Base-by-base conservation (phyloP, 2,888 invertebrate genomes). In the Lydus trimaculatus region DNA sequence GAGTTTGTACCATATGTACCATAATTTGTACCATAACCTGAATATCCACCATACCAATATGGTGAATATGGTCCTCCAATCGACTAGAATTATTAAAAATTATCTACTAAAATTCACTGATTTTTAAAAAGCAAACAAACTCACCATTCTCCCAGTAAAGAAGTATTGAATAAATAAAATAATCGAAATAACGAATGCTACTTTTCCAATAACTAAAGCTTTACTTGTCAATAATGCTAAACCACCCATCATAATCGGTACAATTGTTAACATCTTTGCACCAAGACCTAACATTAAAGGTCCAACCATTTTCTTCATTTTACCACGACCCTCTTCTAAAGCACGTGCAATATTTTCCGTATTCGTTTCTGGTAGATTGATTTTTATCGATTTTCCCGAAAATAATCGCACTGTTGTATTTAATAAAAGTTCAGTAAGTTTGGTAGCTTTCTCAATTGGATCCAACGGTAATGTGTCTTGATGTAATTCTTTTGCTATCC, bases 251-350 rank as follows among this genome's bases (percentile, higher is more conserved):
- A 92, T 84, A 8, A 94, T 83, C 0, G 93, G 93, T 0, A 92
- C 83, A 0, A 94, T 84, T 0, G 92, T 91, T 64, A 94, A 87
- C 65, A 93, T 85, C 79, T 94, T 94, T 25, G 92, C 89, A 39
- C 91, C 94, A 20, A 92, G 86, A 0, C 91, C 91, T 61, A 92
- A 86, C 61, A 93, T 85, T 60, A 94, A 83, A 0, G 93, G 92
- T 78, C 86, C 89, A 81, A 92, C 83, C 81, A 91, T 88, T 66
- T 78, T 81, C 88, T 94, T 94, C 81, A 93, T 88, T 85, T 92
- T 94, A 31, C 90, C 92, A 56, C 94, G 91, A 63, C 92, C 93
- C 93, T 94, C 94, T 85, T 90, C 91, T 75, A 94, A 87, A 39
- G 93, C 91, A 71, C 93, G 89, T 0, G 92, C 90, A 25, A 93